phyloP scores from a whole-genome alignment of 2,888 invertebrate genomes.

The Drosophila borborema region DNA sequence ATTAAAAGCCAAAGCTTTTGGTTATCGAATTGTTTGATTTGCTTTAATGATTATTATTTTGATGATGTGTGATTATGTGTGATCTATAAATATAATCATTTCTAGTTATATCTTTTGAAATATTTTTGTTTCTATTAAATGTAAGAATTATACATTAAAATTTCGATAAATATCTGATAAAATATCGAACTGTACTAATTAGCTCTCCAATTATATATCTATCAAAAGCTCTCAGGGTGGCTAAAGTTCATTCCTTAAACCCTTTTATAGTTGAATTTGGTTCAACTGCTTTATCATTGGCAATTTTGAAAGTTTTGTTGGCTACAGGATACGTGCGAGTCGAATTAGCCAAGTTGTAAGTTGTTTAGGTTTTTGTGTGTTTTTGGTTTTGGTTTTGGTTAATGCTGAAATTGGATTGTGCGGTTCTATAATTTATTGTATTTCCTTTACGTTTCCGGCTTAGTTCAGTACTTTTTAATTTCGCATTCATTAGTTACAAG shows the following conservation, averaged over 20 bases:
- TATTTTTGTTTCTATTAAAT: too few species aligned
- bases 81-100: too few species aligned
- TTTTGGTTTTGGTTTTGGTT: constrained; percentile 20
- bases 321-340: constrained; percentile 3
- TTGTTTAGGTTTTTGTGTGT: constrained; percentile 1
- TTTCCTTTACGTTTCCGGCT: constrained; percentile 54
- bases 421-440: constrained; percentile 68
- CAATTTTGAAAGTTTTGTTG: background rate
- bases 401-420: constrained; percentile 54
- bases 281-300: background rate
- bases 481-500: constrained; percentile 70
- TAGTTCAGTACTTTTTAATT: constrained; percentile 62
- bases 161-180: too few species aligned
- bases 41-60: too few species aligned
- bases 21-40: background rate
- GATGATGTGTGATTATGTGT: too few species aligned
- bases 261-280: background rate
- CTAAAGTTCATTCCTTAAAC: too few species aligned
- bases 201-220: too few species aligned
- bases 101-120: too few species aligned
- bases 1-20: background rate
- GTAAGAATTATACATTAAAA: too few species aligned
- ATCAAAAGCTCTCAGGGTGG: too few species aligned
- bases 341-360: constrained; percentile 6
- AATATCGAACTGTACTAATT: too few species aligned